A percentile compares a stretch with the other conserved stretches of the same genome.
These are phyloP conservation scores for Rhea pennata DNA, from an alignment of 2,113 vertebrate species.

Conservation along the genomic window DNA sequence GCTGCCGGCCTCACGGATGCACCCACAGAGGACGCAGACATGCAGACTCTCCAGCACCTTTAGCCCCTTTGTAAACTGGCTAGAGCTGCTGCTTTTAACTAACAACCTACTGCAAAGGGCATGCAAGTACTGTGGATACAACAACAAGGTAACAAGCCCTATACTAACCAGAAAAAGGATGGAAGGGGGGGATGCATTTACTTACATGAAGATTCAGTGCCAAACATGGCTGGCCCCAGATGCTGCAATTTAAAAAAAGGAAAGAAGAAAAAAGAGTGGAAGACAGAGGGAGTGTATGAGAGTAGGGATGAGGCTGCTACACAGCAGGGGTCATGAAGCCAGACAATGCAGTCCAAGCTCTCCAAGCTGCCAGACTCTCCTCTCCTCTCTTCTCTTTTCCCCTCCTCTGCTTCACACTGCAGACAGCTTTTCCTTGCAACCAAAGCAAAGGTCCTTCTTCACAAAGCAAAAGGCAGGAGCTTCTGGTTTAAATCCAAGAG, in stretches of 20 bases:
- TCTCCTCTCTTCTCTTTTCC: slow-evolving; percentile 73
- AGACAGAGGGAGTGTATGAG: slow-evolving; percentile 68
- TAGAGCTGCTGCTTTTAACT: slow-evolving; percentile 21
- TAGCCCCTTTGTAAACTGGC: background rate
- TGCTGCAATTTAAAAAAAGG: slow-evolving; percentile 83
- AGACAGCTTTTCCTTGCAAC: slow-evolving; percentile 63
- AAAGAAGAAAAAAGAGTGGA: slow-evolving; percentile 49
- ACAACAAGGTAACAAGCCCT: slow-evolving; percentile 34
- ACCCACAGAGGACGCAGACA: slow-evolving; percentile 8
- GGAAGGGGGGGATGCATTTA: slow-evolving; percentile 78
- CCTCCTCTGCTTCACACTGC: slow-evolving; percentile 69
- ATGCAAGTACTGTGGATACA: background rate
- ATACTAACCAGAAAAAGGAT: slow-evolving; percentile 55
- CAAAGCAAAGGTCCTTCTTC: slow-evolving; percentile 65
- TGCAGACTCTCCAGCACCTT: slow-evolving; percentile 33
- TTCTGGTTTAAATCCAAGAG: slow-evolving; percentile 73
- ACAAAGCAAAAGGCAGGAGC: slow-evolving; percentile 55
- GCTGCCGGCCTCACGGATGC: slow-evolving; percentile 46
- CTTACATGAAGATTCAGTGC: slow-evolving; percentile 98
- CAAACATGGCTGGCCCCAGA: slow-evolving; percentile 97
- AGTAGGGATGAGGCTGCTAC: slow-evolving; percentile 88
- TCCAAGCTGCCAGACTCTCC: slow-evolving; percentile 85
- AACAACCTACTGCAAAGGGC: slow-evolving; percentile 36
- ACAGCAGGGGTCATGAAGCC: slow-evolving; percentile 93
- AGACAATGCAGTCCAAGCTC: slow-evolving; percentile 90